Conservation (phyloP, 2,797 vertebrate species). For the Varecia variegata region DNA sequence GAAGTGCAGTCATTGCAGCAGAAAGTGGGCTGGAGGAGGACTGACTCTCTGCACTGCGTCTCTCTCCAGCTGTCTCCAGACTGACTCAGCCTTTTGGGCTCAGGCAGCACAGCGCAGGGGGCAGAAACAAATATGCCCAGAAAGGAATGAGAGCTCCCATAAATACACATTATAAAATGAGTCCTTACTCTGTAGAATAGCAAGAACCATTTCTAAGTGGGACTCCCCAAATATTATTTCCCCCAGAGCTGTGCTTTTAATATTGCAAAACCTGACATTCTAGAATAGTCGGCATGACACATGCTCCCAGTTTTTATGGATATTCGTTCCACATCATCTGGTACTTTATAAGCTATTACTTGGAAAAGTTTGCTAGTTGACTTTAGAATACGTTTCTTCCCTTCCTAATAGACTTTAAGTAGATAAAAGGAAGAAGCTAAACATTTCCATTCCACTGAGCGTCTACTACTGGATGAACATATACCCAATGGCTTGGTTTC, state of each 20-base stretch:
- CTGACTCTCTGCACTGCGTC: accelerated
- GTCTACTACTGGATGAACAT: not conserved
- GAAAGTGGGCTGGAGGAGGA: not conserved
- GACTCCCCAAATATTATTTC: not conserved
- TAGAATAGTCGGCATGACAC: not conserved
- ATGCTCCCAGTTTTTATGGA: not conserved
- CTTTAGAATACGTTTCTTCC: not conserved
- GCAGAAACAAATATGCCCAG: not conserved
- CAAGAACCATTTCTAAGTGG: constrained; percentile 6
- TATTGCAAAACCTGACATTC: not conserved
- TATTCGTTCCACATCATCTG: no score
- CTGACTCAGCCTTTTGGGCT: not conserved
- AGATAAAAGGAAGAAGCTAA: not conserved
- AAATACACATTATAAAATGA: not conserved
- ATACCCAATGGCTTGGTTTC: not conserved
- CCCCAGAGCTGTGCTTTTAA: not conserved
- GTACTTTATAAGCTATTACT: not conserved
- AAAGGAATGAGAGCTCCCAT: not conserved
- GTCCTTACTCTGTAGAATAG: not conserved
- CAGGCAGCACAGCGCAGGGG: not conserved
- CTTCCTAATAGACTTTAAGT: not conserved
- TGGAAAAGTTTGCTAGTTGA: not conserved
- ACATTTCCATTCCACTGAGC: not conserved
- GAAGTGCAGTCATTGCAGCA: not conserved
- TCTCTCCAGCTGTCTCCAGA: not conserved